These are phyloP conservation scores for Samia ricini DNA, from an alignment of 1,140 invertebrate genomes.

Conservation along the genomic window DNA sequence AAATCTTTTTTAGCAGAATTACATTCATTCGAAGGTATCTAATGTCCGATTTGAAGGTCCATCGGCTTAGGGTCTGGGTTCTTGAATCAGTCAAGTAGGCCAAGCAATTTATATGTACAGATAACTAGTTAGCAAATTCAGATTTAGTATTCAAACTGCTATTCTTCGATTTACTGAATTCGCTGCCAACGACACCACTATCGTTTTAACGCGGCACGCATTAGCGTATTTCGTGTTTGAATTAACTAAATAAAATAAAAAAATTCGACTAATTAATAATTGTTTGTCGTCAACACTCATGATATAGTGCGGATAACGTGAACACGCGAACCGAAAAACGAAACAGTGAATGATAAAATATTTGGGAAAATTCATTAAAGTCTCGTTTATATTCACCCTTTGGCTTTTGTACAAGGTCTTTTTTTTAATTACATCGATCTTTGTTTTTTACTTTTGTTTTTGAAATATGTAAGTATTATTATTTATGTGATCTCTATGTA, in stretches of 20 bases:
- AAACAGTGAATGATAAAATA: not conserved
- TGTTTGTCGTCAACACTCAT: not conserved
- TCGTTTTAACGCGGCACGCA: not conserved
- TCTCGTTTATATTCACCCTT: not conserved
- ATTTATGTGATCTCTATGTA: too few relatives aligned
- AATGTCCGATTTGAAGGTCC: too few relatives aligned
- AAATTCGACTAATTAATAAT: not conserved
- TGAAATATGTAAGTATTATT: too few relatives aligned
- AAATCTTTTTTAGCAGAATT: too few relatives aligned
- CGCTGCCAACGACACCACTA: too few relatives aligned
- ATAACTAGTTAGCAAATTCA: too few relatives aligned
- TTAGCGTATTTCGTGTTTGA: not conserved
- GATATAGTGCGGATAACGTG: not conserved
- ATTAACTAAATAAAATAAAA: not conserved
- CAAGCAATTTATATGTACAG: too few relatives aligned
- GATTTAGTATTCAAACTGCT: too few relatives aligned
- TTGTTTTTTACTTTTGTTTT: not conserved
- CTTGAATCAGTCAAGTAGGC: too few relatives aligned
- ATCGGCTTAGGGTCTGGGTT: too few relatives aligned
- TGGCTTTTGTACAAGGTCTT: not conserved
- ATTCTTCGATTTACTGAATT: too few relatives aligned
- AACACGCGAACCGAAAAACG: not conserved
- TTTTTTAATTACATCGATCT: not conserved
- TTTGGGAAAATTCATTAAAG: constrained; percentile 1
- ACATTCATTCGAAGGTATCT: too few relatives aligned